Evolutionary conservation across 2,797 vertebrate species (phyloP).

Genomic region (Poecilia velifera): DNA sequence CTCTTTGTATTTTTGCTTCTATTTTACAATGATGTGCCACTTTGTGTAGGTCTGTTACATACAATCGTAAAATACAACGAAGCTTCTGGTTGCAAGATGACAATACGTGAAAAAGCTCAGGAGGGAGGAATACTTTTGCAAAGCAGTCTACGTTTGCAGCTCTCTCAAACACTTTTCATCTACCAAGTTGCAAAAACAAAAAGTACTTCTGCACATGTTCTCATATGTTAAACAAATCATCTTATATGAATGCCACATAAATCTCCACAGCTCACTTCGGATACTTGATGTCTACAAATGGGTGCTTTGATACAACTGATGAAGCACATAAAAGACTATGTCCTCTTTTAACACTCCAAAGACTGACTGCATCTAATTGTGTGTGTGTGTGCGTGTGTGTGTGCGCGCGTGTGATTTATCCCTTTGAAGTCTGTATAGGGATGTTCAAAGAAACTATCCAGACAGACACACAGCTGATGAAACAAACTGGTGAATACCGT

Average conservation of each 20-base stretch:
- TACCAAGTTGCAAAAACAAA: background rate
- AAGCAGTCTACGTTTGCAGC: background rate
- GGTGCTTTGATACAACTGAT: constrained; percentile 15
- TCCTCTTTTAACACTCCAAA: constrained; percentile 15
- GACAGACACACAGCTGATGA: constrained; percentile 47
- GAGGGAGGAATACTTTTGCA: background rate
- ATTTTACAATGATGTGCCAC: background rate
- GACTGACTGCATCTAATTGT: constrained; percentile 13
- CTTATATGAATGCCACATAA: background rate
- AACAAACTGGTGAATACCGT: constrained; percentile 43
- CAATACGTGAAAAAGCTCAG: background rate
- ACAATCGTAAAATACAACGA: background rate
- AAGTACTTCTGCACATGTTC: background rate
- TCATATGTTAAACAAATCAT: background rate
- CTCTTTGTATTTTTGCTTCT: background rate
- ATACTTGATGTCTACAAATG: constrained; percentile 8
- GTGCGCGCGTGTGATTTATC: background rate
- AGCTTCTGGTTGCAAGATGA: background rate
- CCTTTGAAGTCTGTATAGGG: constrained; percentile 46
- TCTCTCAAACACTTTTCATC: background rate
- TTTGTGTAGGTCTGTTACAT: background rate
- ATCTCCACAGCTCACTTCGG: background rate
- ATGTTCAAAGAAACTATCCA: constrained; percentile 43
- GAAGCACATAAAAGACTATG: constrained; percentile 9
- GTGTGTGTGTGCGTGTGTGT: background rate